Conservation (phyloP, 2,113 vertebrate species). For the Mugil cephalus region DNA sequence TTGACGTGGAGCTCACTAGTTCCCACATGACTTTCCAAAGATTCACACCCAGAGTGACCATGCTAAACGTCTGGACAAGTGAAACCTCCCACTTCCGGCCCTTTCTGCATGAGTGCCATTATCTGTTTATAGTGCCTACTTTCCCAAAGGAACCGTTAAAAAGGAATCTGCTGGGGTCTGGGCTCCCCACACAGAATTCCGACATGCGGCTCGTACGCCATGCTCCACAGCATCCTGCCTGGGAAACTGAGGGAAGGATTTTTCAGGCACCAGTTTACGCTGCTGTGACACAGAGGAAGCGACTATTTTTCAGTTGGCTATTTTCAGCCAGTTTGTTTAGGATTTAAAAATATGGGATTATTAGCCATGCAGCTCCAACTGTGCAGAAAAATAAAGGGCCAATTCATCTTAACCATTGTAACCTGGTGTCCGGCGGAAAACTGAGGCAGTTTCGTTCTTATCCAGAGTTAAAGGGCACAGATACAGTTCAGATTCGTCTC, state of each 20-base stretch:
- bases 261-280: constrained; percentile 69
- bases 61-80: constrained; percentile 58
- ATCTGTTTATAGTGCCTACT: constrained; percentile 79
- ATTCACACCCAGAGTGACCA: constrained; percentile 45
- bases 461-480: constrained; percentile 44
- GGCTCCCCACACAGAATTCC: constrained; percentile 55
- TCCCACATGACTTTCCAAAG: constrained; percentile 36
- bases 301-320: constrained; percentile 60
- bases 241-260: constrained; percentile 72
- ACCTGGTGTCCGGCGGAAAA: constrained; percentile 47
- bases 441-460: constrained; percentile 20
- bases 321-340: constrained; percentile 78
- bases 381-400: constrained; percentile 44
- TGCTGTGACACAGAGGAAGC: constrained; percentile 75
- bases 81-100: constrained; percentile 71
- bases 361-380: constrained; percentile 29
- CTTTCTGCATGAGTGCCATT: constrained; percentile 74
- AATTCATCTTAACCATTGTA: constrained; percentile 46
- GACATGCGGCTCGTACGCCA: constrained; percentile 42
- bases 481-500: constrained; percentile 49
- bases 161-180: constrained; percentile 66
- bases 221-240: constrained; percentile 47
- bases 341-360: constrained; percentile 52
- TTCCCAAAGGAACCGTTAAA: constrained; percentile 72
- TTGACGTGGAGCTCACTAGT: constrained; percentile 17